Base-by-base conservation (phyloP, 2,113 vertebrate genomes). In the Budorcas taxicolor region DNA sequence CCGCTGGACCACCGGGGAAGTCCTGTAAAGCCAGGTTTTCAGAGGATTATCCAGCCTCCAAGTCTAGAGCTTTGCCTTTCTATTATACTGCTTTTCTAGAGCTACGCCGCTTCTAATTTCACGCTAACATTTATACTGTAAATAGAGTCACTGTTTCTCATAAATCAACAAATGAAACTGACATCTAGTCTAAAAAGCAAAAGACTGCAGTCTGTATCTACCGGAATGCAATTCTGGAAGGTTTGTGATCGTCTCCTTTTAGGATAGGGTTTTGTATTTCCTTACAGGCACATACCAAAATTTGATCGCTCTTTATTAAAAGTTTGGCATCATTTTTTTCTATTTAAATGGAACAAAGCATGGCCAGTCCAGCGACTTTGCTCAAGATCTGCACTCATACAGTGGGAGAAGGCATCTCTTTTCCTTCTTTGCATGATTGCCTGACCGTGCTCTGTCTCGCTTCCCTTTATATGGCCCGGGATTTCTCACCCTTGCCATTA, bases 111-210 rank as follows among this genome's bases (percentile, higher is more conserved):
- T 96, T 92, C 90, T 78, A 45, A 40, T 94, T 90, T 87, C 90
- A 82, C 19, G 64, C 50, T 83, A 84, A 76, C 57, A 29, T 64
- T 40, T 76, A 64, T 21, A 27, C 87, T 53, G 11, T 14, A 95
- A 82, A 93, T 92, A 91, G 67, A 89, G 25, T 92, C 94, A 43
- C 76, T 87, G 43, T 89, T 89, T 84, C 91, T 94, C 84, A 62
- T 92, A 88, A 89, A 83, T 81, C 90, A 96, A 53, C 92, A 36
- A 88, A 47, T 15, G 71, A 87, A 93, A 76, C 21, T 7, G 90
- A 67, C 80, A 29, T 81, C 91, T 17, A 83, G 86, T 12, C 89
- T 57, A 4, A 43, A 19, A 74, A 80, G 50, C 62, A 36, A 50
- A 52, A 47, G 36, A 7, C 80, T 23, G 52, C 17, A 50, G 87